Base-by-base conservation (phyloP, 2,113 vertebrate species). In the Nanorana parkeri region DNA sequence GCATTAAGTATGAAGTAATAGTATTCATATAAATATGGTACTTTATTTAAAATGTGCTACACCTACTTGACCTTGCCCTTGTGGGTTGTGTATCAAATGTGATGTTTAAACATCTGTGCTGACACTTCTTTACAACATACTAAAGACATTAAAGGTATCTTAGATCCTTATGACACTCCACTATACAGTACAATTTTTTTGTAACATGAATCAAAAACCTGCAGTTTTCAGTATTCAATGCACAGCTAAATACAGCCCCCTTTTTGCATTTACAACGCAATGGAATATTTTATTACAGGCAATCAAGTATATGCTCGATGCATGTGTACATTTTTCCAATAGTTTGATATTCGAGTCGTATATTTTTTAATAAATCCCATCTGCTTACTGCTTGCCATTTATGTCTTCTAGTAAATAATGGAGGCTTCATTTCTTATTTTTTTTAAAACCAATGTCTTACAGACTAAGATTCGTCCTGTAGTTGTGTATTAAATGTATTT, bases 291-390 rank as follows among this genome's bases (percentile, higher is more conserved):
- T 64, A 68, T n/a, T 13, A 41, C 2, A 47, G 41, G 26, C 65
- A 68, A 11, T 60, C 10, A 60, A n/a, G 20, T 60, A 21, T 60
- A 60, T 60, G 32, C 65, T 21, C 32, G 6, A 19, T 51, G 41
- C 67, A 51, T 24, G 19, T 68, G 28, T 23, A 54, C 51, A 51
- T 54, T 52, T 68, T 69, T 51, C 21, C 5, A 13, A 5, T 60
- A 23, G 20, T 60, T 60, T 21, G 58, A 8, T 8, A 60, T 60
- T n/a, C 26, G 8, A 13, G 47, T 51, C 5, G 8, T 54, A 55
- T 54, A 71, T 71, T 1, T 28, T 23, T 71, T 71, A 28, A 71
- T 55, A 71, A 71, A 71, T 71, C 23, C 68, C 47, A 55, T 55
- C 47, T 71, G 51, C 47, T 24, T 55, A 20, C 23, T 54, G 23